Evolutionary conservation across 2,888 invertebrate genomes (phyloP).

Genomic region (Orthosia cruda): DNA sequence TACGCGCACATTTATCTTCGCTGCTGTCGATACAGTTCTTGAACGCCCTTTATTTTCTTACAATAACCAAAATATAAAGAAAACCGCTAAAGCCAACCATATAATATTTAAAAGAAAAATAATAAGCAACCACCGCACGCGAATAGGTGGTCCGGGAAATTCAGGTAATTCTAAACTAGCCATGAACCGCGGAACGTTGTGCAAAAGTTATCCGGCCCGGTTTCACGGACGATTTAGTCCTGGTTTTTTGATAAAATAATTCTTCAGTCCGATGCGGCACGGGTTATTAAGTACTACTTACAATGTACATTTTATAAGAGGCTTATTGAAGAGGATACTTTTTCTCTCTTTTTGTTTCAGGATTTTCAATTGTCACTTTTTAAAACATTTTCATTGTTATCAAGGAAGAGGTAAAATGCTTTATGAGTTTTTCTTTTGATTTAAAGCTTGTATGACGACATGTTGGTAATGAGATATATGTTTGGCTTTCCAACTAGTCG

Average conservation of each 20-base stretch:
- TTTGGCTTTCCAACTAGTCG: background rate
- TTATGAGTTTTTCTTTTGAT: background rate
- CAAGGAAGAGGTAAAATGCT: background rate
- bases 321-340: background rate
- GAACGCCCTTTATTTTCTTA: too few relatives aligned
- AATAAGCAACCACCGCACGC: constrained; percentile 36
- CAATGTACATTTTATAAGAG: constrained; percentile 33
- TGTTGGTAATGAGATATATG: background rate
- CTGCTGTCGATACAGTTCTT: too few relatives aligned
- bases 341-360: background rate
- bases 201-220: constrained; percentile 65
- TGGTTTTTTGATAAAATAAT: constrained; percentile 63
- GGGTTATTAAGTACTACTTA: constrained; percentile 52
- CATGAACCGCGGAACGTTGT: constrained; percentile 64
- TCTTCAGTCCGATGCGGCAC: constrained; percentile 46
- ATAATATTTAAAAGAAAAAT: constrained; percentile 17
- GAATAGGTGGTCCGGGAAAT: constrained; percentile 60
- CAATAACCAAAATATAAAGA: constrained; percentile 5
- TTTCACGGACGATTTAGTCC: constrained; percentile 63
- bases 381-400: background rate
- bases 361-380: background rate
- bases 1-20: too few relatives aligned
- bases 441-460: too few relatives aligned
- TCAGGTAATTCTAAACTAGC: constrained; percentile 66
- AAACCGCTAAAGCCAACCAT: background rate